Evolutionary conservation across 2,113 vertebrate genomes (phyloP), one percentile per base, ranked within the genome.

Genomic region (Calypte anna): DNA sequence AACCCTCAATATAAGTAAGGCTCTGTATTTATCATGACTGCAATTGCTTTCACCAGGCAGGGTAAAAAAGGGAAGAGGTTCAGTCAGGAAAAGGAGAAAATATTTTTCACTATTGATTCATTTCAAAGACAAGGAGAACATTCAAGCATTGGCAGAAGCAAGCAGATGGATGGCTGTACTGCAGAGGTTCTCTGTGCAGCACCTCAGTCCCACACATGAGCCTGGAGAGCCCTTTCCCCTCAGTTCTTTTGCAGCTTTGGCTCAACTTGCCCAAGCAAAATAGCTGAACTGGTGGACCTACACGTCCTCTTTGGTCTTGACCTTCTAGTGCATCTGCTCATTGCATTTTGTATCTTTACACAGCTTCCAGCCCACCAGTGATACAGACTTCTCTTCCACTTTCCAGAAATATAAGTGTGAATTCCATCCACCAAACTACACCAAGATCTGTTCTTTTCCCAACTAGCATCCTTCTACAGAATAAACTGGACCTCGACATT

Each of bases 311-410:
- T 53, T 15, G 15, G 18, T 14, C 19, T 31, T 59, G 40, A 22
- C 46, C 25, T 77, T 38, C 25, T 1, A 46, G 82, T 10, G 19
- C 6, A 5, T 4, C 61, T n/a, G 33, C 79, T 55, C 21, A 4
- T 38, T 13, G 24, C 15, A 11, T 5, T 50, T 63, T 18, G 0
- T 23, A 31, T 5, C 58, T 50, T 48, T 9, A 1, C 1, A 1
- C 28, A 15, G 6, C 31, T 40, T 46, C 8, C 62, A 69, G 55
- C 59, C 28, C 64, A 20, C 2, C 31, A 31, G 54, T 40, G 33
- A 3, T 0, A 8, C 19, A 31, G 9, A 5, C 67, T 68, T 7
- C 30, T n/a, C n/a, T 57, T 70, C 30, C 8, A 30, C 62, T 61
- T n/a, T 59, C 16, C 66, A 59, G 24, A 50, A 24, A 6, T 20